These are phyloP conservation scores for Papilio demoleus DNA, from an alignment of 2,888 invertebrate genomes.

Conservation along the genomic window DNA sequence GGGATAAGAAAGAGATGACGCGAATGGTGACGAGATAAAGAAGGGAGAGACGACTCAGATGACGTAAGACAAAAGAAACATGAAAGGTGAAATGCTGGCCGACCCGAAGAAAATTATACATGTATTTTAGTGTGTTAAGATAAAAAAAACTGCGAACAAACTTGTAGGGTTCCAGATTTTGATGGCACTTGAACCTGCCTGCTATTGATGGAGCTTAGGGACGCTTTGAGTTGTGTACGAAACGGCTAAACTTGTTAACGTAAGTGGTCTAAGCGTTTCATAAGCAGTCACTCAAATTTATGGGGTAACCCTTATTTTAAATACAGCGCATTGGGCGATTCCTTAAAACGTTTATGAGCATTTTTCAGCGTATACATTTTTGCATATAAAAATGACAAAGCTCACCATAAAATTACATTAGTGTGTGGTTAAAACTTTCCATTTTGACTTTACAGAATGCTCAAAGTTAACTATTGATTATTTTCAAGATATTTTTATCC, in stretches of 20 bases:
- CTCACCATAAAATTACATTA: too few species aligned
- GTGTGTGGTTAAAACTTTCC: too few species aligned
- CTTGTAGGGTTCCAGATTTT: slow-evolving; percentile 27
- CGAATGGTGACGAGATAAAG: too few species aligned
- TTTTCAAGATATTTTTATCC: too few species aligned
- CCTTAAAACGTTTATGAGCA: not conserved
- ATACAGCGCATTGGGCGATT: not conserved
- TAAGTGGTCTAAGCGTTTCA: slow-evolving; percentile 27
- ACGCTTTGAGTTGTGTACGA: slow-evolving; percentile 3
- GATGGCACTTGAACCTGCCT: slow-evolving; percentile 38
- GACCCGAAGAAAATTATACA: not conserved
- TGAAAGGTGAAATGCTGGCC: too few species aligned
- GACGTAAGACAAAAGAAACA: too few species aligned
- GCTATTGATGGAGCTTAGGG: slow-evolving; percentile 23
- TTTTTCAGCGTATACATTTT: not conserved
- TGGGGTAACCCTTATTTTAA: slow-evolving; percentile 8
- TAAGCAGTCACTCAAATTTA: slow-evolving; percentile 25
- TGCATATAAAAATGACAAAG: too few species aligned
- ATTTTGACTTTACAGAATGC: too few species aligned
- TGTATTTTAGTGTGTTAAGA: not conserved
- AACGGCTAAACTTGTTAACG: slow-evolving; percentile 30
- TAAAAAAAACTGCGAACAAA: slow-evolving; percentile 30
- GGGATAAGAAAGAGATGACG: too few species aligned
- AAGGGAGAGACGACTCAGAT: too few species aligned
- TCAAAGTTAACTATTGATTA: too few species aligned